Conservation (phyloP, 2,888 invertebrate genomes). For the Bellardia pandia region DNA sequence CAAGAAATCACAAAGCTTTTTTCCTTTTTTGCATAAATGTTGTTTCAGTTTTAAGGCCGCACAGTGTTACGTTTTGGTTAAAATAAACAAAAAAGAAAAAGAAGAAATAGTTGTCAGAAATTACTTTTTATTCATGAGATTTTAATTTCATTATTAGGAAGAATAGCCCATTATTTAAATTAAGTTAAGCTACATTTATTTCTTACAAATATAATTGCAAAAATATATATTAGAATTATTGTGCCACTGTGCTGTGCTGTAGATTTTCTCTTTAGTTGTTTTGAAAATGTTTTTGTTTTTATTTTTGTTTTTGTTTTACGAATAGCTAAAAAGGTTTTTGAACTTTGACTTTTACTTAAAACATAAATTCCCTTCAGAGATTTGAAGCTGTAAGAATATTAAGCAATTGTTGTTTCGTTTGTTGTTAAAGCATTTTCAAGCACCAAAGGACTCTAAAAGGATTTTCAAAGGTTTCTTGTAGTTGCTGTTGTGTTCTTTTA, state of each 20-base stretch:
- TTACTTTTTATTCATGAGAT: too few species aligned
- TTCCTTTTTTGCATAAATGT: not conserved
- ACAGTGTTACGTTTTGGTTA: not conserved
- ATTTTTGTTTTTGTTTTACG: not conserved
- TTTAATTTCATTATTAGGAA: too few species aligned
- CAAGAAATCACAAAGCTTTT: slow-evolving; percentile 15
- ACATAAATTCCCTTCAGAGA: slow-evolving; percentile 47
- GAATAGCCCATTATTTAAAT: too few species aligned
- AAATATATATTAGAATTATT: not conserved
- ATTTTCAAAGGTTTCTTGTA: slow-evolving; percentile 57
- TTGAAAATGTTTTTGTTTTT: slow-evolving; percentile 32
- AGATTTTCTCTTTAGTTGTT: not conserved
- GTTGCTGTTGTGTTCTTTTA: not conserved
- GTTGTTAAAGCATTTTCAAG: slow-evolving; percentile 25
- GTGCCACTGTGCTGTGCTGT: not conserved
- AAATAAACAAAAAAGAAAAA: not conserved
- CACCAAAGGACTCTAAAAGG: slow-evolving; percentile 35
- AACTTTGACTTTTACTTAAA: slow-evolving; percentile 72
- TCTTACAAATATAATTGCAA: too few species aligned
- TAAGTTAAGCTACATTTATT: too few species aligned
- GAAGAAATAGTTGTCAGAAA: not conserved
- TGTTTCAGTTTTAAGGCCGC: not conserved
- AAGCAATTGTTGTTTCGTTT: slow-evolving; percentile 50
- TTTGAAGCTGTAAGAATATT: slow-evolving; percentile 43
- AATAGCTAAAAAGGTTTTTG: slow-evolving; percentile 57